Evolutionary conservation across 2,113 vertebrate species (phyloP).

Genomic region (Elaphurus davidianus): DNA sequence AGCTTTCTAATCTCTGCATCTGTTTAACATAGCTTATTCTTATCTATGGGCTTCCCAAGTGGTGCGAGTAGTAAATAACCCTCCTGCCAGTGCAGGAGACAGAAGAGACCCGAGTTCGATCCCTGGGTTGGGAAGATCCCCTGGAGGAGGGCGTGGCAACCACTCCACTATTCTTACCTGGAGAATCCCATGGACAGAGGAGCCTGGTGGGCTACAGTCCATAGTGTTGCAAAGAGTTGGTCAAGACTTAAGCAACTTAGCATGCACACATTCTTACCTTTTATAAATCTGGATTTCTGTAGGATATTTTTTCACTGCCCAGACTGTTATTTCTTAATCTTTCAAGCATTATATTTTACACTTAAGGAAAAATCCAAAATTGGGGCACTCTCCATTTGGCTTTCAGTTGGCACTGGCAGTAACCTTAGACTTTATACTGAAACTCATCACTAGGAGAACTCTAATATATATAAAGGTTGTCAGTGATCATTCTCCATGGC

Average conservation of each 20-base stretch:
- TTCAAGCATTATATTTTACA: constrained; percentile 15
- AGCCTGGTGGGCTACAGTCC: neutral
- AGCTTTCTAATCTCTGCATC: neutral
- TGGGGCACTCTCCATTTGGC: neutral
- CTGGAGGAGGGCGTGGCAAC: neutral
- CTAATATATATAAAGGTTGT: constrained; percentile 46
- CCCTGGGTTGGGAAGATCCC: neutral
- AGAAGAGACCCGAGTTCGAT: neutral
- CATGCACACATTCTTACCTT: neutral
- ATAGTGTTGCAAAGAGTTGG: neutral
- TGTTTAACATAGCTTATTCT: neutral
- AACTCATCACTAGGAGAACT: constrained; percentile 52
- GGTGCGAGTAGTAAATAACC: neutral
- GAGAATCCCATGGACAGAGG: neutral
- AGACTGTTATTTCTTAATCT: neutral
- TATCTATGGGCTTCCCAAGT: neutral
- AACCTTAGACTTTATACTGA: constrained; percentile 32
- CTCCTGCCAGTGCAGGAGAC: neutral
- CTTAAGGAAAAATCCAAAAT: neutral
- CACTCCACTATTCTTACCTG: neutral
- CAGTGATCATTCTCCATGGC: neutral
- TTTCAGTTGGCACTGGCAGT: neutral
- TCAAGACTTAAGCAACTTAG: neutral
- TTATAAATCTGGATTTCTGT: neutral
- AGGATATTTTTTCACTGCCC: neutral